Conservation (phyloP, 2,113 vertebrate genomes). For the Cathartes aura region DNA sequence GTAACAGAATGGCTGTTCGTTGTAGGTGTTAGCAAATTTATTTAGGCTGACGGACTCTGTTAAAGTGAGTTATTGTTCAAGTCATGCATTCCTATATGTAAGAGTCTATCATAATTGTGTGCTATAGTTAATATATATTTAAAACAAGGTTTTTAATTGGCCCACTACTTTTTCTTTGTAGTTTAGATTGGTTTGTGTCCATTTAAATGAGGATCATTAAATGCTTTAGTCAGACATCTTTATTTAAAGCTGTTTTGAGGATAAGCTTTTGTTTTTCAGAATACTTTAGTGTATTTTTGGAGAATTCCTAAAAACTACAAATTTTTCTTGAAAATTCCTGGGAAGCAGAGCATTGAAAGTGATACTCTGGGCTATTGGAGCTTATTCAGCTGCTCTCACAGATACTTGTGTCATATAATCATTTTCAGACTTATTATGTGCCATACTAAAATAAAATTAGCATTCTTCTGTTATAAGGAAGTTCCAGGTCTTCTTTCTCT, state of each 20-base stretch:
- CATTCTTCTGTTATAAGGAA: background rate
- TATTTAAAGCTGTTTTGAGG: background rate
- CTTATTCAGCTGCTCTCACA: background rate
- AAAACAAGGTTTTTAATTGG: background rate
- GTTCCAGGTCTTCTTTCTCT: background rate
- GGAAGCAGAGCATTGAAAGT: background rate
- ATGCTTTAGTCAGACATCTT: background rate
- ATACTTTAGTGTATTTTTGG: background rate
- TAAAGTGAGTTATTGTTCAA: background rate
- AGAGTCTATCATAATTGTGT: background rate
- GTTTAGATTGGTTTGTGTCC: background rate
- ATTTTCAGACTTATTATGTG: background rate
- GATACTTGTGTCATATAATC: background rate
- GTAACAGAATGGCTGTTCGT: background rate
- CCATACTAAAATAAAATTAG: background rate
- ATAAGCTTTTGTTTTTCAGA: background rate
- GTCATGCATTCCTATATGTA: background rate
- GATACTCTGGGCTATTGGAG: background rate
- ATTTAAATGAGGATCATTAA: background rate
- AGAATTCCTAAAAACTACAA: background rate
- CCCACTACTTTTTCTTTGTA: background rate
- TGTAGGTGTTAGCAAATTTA: background rate
- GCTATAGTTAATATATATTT: background rate
- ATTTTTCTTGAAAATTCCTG: background rate
- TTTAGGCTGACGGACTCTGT: background rate